Percentiles rank a stretch among this genome's conserved stretches.
phyloP scores from a whole-genome alignment of 2,888 invertebrate genomes.

The Cosmia trapezina region DNA sequence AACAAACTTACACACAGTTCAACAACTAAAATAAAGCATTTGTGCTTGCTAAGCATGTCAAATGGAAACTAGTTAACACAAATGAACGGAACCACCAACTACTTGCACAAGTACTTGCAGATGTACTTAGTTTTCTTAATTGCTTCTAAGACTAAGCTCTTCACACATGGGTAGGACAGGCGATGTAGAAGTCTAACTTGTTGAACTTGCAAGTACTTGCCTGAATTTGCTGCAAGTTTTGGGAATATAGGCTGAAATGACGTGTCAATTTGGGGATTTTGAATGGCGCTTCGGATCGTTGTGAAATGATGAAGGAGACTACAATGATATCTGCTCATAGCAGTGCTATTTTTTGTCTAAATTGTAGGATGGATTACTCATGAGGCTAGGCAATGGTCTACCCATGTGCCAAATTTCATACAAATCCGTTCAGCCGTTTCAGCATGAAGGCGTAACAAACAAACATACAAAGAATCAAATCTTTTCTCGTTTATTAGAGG shows the following conservation, averaged over 20 bases:
- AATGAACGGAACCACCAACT: constrained; percentile 36
- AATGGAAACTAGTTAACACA: constrained; percentile 52
- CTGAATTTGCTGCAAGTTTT: constrained; percentile 15
- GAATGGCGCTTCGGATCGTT: not conserved
- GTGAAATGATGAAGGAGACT: not conserved
- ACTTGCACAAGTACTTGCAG: constrained; percentile 36
- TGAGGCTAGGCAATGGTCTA: no score
- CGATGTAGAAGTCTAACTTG: constrained; percentile 31
- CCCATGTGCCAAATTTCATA: no score
- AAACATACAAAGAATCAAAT: no score
- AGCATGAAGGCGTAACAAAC: no score
- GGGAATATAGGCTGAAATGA: constrained; percentile 1
- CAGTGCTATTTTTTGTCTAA: not conserved
- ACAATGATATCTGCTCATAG: not conserved
- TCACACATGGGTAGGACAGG: constrained; percentile 15
- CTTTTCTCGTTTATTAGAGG: no score
- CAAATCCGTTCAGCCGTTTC: no score
- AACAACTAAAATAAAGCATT: constrained; percentile 29
- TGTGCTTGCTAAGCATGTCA: constrained; percentile 32
- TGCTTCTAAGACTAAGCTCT: constrained; percentile 45
- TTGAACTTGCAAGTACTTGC: constrained; percentile 19
- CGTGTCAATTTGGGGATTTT: constrained; percentile 2
- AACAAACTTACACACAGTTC: constrained; percentile 15
- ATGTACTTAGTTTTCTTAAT: constrained; percentile 59
- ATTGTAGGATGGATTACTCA: no score